Evolutionary conservation across 2,797 vertebrate species (phyloP), one percentile per base, ranked within the genome.

Genomic region (Sebastes nivosus): DNA sequence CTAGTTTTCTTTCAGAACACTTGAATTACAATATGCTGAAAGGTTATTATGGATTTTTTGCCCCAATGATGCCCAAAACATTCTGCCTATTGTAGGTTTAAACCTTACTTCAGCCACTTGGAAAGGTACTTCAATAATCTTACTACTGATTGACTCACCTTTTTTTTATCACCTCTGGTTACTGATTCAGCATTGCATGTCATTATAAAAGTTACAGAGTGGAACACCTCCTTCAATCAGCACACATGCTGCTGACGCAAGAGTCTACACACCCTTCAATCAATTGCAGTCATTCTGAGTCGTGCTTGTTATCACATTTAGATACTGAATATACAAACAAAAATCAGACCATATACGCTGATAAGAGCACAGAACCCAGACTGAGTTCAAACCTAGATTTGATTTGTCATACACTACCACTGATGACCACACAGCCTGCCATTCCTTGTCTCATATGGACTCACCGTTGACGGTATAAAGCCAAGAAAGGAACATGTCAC

Each of bases 241-340:
- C 58, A 6, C 11, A 67, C 3, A 59, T 52, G 42, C 63, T 91
- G 92, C 65, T 91, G 92, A 91, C 80, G 74, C 73, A 85, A 72
- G 78, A 75, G 30, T 64, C 36, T 63, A 80, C 89, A 91, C 92
- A 82, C 87, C 91, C 80, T 84, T 27, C 8, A 11, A 61, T 2
- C 14, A 14, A 65, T 20, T 54, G 59, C 67, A 72, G 67, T 83
- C 67, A 63, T 67, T 38, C 16, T 30, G 36, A 57, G 10, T 67
- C 75, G 5, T 58, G 18, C 22, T 46, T n/a, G 16, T 50, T 77
- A 70, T 85, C 60, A 38, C 67, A 24, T 72, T 1, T 5, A 25
- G 46, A 70, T 59, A 75, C 16, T 67, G n/a, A 27, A 52, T 29
- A 18, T 14, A 22, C 42, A 67, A 74, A 77, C 6, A 66, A 16